A percentile compares a stretch with the other conserved stretches of the same genome.
Evolutionary conservation across 2,797 vertebrate genomes (phyloP).

Genomic region (Falco biarmicus): DNA sequence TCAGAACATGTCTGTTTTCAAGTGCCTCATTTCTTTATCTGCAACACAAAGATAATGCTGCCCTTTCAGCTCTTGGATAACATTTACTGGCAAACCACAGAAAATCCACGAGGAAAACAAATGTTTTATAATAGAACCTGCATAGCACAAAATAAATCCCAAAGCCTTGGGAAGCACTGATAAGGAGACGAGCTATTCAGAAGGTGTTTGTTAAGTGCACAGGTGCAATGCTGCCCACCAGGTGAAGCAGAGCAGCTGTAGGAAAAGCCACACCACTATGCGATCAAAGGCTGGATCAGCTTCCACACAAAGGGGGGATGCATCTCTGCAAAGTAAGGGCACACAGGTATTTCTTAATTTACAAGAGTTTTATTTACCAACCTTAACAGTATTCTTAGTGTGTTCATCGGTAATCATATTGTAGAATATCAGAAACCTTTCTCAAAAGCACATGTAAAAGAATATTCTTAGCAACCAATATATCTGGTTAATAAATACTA

Average conservation of each 20-base stretch:
- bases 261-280: neutral
- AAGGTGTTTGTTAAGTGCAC: neutral
- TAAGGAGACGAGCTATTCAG: neutral
- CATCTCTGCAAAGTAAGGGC: neutral
- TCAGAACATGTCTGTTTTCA: neutral
- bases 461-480: neutral
- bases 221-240: neutral
- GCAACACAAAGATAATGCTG: neutral
- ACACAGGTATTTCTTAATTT: neutral
- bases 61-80: constrained; percentile 16
- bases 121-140: neutral
- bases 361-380: neutral
- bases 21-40: constrained; percentile 20
- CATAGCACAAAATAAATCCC: neutral
- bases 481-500: neutral
- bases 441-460: neutral
- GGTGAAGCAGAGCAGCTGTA: neutral
- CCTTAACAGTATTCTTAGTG: neutral
- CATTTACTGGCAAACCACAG: neutral
- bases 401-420: neutral
- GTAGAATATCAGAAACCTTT: neutral
- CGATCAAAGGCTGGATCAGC: neutral
- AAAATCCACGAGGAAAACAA: neutral
- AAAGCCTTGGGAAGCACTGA: neutral
- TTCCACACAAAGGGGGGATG: neutral